Evolutionary conservation across 2,888 invertebrate genomes (phyloP), one percentile per base, ranked within the genome.

Genomic region (Eilema depressum): DNA sequence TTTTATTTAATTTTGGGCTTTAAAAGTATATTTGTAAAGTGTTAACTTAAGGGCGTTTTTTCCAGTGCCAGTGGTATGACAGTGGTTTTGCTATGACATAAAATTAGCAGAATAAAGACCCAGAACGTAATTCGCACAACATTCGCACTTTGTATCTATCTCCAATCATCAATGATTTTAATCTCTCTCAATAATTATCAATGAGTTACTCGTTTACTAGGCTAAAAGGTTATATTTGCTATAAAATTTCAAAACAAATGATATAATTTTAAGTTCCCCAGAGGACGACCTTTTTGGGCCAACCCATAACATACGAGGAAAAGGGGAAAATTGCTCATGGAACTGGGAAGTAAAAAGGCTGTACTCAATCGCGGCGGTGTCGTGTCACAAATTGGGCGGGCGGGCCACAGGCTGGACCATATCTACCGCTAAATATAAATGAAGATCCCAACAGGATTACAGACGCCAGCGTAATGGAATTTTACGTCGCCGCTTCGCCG

Each of bases 361-460:
- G 89, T n/a, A 82, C 83, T 80, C 85, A 88, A 89, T 86, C 82
- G 83, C 79, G 87, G 83, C 81, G 84, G 83, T 81, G 77, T 79
- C 80, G 76, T 76, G 75, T 81, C 80, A 81, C 81, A 83, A 85
- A 85, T 86, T 83, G 86, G 85, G 83, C 83, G 84, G 85, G 86
- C 83, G 86, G 83, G 76, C 75, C 82, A 75, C 79, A 74, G 60
- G 75, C 69, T 70, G 81, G 74, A 72, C 80, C 78, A 80, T 69
- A 80, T 73, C 69, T 74, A 78, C 80, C 73, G 81, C 81, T 78
- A 77, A 80, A 83, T 83, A 83, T 80, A 82, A 84, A 85, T 78
- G 81, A 83, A 82, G 79, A 83, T 85, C 79, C 75, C 78, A 75
- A 70, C 82, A 78, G 79, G 83, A 82, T 81, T 81, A 79, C 78